A percentile compares a stretch with the other conserved stretches of the same genome.
Conservation (phyloP, 2,797 vertebrate species). For the Denticeps clupeoides region DNA sequence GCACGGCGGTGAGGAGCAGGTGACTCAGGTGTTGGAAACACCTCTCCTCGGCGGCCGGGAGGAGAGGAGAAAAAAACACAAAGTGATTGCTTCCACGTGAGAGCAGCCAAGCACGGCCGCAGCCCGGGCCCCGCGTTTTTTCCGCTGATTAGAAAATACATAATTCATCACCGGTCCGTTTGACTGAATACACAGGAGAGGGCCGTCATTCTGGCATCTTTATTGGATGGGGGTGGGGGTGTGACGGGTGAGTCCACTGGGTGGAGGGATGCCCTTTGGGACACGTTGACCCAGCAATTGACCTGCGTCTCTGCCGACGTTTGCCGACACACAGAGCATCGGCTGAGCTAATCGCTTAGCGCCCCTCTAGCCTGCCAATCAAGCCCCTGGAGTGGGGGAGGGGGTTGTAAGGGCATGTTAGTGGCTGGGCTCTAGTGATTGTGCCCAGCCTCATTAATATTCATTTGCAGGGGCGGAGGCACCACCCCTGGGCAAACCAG, state of each 20-base stretch:
- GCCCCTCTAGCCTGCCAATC: slow-evolving; percentile 31
- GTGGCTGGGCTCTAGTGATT: background rate
- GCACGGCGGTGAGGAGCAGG: too few relatives aligned
- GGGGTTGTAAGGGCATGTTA: background rate
- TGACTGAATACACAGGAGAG: slow-evolving; percentile 4
- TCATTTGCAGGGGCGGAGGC: slow-evolving; percentile 4
- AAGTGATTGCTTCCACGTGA: background rate
- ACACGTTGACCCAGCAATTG: slow-evolving; percentile 31
- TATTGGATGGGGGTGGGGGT: background rate
- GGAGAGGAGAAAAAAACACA: background rate
- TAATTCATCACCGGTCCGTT: slow-evolving; percentile 32
- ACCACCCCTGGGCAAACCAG: background rate
- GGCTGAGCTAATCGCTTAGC: slow-evolving; percentile 27
- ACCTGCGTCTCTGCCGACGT: slow-evolving; percentile 28
- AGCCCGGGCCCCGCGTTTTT: background rate
- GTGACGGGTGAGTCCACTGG: background rate
- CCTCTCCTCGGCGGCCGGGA: background rate
- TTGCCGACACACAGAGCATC: slow-evolving; percentile 25
- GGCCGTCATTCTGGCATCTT: background rate
- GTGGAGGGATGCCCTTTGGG: slow-evolving; percentile 23
- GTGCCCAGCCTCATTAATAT: slow-evolving; percentile 25
- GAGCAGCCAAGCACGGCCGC: slow-evolving; percentile 6
- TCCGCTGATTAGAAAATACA: slow-evolving; percentile 32
- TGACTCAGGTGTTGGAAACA: background rate
- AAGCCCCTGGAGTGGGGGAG: slow-evolving; percentile 17